Evolutionary conservation across 2,888 invertebrate genomes (phyloP).

Genomic region (Strigamia maritima): DNA sequence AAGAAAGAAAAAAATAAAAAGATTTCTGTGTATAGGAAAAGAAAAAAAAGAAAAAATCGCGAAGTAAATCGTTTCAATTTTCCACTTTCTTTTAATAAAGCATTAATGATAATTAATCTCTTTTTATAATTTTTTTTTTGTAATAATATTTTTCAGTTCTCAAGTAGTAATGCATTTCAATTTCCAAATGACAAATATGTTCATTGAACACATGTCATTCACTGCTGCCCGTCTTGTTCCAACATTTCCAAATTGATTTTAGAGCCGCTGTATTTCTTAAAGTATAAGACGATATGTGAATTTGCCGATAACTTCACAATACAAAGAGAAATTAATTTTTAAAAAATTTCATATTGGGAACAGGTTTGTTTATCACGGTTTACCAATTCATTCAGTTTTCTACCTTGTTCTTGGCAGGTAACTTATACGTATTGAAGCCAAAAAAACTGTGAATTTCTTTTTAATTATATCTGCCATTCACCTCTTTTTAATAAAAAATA

Average conservation of each 20-base stretch:
- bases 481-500: not conserved
- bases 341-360: slow-evolving; percentile 7
- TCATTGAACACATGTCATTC: not conserved
- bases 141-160: too few species aligned
- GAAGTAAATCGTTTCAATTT: not conserved
- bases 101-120: not conserved
- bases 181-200: too few species aligned
- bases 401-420: not conserved
- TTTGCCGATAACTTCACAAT: not conserved
- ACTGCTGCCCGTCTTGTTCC: not conserved
- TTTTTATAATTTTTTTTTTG: too few species aligned
- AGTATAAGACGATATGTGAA: not conserved
- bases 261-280: not conserved
- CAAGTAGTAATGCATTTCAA: too few species aligned
- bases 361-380: not conserved
- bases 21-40: not conserved
- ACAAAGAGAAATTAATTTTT: not conserved
- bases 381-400: slow-evolving; percentile 15
- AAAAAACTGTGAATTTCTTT: not conserved
- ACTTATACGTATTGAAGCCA: too few species aligned
- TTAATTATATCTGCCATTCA: slow-evolving; percentile 9
- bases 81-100: not conserved
- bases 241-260: not conserved
- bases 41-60: not conserved
- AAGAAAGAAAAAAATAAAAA: not conserved